Evolutionary conservation across 1,140 invertebrate genomes (phyloP), one percentile per base, ranked within the genome.

Genomic region (Diachasmimorpha longicaudata): DNA sequence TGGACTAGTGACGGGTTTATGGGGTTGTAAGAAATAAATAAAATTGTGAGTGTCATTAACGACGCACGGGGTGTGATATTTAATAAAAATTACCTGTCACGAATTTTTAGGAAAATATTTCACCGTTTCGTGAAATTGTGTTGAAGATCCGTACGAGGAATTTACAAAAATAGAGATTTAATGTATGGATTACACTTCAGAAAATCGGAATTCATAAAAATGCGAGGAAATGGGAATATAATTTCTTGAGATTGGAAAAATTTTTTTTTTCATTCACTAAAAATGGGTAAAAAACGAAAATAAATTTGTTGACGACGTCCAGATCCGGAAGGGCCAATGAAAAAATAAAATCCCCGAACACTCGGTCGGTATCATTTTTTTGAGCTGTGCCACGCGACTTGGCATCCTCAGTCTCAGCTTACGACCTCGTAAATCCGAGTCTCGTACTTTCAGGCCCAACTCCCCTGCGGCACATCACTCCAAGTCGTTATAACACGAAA

Each of bases 381-480:
- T 48, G 70, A 69, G 44, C 23, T 48, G 76, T 67, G 76, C 76
- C 76, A 77, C 76, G 76, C 76, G 76, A 77, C 76, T 76, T 14
- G 16, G n/a, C 25, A 72, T 72, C 31, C 74, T 70, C 25, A 63
- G 68, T 74, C 69, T 74, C 76, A 23, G 58, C 72, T 77, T 77
- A 77, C 76, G 72, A 77, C 76, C 76, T 77, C 76, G 68, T 77
- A 77, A 77, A 77, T 77, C 58, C 68, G 68, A 37, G 70, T 48
- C 76, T 77, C 55, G 67, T 21, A 74, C 42, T 77, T 72, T 42
- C 72, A 72, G 21, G 21, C 72, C 72, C 52, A 9, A 37, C 42
- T n/a, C 21, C 69, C 42, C 69, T 71, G 69, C 42, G 39, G 21
- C 69, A 71, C 42, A 71, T 71, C 69, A 71, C 69, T 48, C 44